phyloP scores from a whole-genome alignment of 1,140 invertebrate species.

The Lithobius niger region DNA sequence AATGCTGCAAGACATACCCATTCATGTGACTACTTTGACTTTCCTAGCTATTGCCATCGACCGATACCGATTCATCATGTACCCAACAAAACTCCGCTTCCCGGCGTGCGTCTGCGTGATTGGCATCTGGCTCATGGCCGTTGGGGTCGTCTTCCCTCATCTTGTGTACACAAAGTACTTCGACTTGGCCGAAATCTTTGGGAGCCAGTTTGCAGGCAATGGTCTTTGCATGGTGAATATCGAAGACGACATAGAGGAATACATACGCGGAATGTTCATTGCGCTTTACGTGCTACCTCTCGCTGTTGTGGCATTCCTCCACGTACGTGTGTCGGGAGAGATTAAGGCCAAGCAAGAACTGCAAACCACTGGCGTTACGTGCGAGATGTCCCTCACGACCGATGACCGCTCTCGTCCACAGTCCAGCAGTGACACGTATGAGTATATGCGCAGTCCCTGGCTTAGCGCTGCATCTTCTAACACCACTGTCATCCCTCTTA shows the following conservation, averaged over 20 bases:
- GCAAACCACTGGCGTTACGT: too few relatives aligned
- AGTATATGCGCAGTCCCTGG: too few relatives aligned
- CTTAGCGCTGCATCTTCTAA: too few relatives aligned
- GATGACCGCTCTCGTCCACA: too few relatives aligned
- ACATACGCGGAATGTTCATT: too few relatives aligned
- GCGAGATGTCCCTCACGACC: too few relatives aligned
- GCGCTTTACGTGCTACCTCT: not conserved
- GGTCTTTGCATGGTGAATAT: conserved; percentile 31
- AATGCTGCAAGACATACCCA: conserved; percentile 56
- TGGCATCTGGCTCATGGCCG: conserved; percentile 50
- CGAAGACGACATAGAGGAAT: conserved; percentile 31
- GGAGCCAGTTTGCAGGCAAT: conserved; percentile 18
- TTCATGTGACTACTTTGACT: conserved; percentile 53
- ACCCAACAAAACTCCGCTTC: conserved; percentile 47
- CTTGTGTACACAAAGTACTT: conserved; percentile 56
- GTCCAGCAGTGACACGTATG: too few relatives aligned
- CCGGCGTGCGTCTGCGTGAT: conserved; percentile 49
- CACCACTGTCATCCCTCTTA: too few relatives aligned
- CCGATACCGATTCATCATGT: conserved; percentile 45
- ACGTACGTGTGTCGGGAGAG: not conserved
- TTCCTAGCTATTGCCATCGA: conserved; percentile 53
- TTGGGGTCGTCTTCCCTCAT: conserved; percentile 54
- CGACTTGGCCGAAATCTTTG: conserved; percentile 41
- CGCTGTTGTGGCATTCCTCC: not conserved
- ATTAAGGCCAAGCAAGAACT: not conserved